These are phyloP conservation scores for Hemiscyllium ocellatum DNA, from an alignment of 2,113 vertebrate genomes.

Conservation along the genomic window DNA sequence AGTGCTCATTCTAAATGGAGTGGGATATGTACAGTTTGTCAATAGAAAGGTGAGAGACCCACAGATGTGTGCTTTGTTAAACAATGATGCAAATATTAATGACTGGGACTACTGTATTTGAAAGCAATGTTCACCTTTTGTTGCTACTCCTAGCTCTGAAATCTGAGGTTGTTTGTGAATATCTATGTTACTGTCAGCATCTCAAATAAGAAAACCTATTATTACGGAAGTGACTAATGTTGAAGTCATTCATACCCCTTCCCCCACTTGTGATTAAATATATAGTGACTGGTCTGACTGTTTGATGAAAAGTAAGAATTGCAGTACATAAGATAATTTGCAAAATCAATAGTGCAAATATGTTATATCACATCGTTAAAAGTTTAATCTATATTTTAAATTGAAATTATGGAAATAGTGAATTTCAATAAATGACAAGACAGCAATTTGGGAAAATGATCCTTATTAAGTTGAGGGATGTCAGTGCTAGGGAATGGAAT, in stretches of 20 bases:
- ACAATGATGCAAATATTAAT: not conserved
- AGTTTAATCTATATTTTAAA: conserved; percentile 33
- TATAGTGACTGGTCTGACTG: not conserved
- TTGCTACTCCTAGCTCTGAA: not conserved
- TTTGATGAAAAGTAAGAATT: conserved; percentile 7
- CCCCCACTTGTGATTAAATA: conserved; percentile 24
- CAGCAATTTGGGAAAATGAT: not conserved
- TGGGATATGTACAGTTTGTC: not conserved
- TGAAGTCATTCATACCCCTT: not conserved
- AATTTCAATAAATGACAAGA: not conserved
- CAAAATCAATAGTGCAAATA: conserved; percentile 33
- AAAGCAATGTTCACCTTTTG: not conserved
- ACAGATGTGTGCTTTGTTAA: not conserved
- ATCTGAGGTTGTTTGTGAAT: not conserved
- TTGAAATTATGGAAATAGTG: conserved; percentile 11
- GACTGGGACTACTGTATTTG: not conserved
- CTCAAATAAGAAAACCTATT: not conserved
- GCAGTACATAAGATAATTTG: not conserved
- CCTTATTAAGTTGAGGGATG: not conserved
- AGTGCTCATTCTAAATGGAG: not conserved
- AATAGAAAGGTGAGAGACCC: not conserved
- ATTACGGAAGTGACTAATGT: conserved; percentile 14
- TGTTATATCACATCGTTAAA: conserved; percentile 34
- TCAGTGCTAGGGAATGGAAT: not conserved
- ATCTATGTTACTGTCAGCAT: not conserved